A percentile compares a stretch with the other conserved stretches of the same genome.
Evolutionary conservation across 2,888 invertebrate genomes (phyloP).

Genomic region (Strigamia maritima): DNA sequence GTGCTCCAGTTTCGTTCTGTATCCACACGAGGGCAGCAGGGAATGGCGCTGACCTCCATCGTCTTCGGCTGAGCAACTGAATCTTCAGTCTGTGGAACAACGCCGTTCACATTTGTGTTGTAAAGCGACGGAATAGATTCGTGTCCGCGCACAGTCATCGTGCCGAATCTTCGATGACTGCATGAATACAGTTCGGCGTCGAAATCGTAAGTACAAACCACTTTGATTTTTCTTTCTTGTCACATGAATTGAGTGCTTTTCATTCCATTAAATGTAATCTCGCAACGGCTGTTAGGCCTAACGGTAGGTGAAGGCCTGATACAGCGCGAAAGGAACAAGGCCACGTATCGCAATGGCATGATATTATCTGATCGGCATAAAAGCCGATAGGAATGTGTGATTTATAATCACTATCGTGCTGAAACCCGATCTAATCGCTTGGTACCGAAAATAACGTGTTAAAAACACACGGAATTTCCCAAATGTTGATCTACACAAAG

Average conservation of each 20-base stretch:
- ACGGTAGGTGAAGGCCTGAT: constrained; percentile 15
- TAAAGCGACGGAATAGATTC: constrained; percentile 6
- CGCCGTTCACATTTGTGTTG: constrained; percentile 22
- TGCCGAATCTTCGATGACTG: background rate
- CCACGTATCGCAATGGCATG: constrained; percentile 23
- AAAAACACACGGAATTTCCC: background rate
- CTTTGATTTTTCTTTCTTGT: background rate
- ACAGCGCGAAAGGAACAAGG: constrained; percentile 17
- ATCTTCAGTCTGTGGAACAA: constrained; percentile 21
- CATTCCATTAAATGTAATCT: constrained; percentile 6
- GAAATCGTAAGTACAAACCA: constrained; percentile 8
- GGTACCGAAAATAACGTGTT: background rate
- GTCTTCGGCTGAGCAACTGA: background rate
- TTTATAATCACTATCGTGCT: background rate
- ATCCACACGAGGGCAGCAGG: constrained; percentile 24
- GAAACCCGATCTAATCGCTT: background rate
- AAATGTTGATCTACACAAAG: constrained; percentile 4
- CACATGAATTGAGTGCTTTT: constrained; percentile 21
- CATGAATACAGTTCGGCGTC: background rate
- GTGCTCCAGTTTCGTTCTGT: background rate
- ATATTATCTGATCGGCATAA: background rate
- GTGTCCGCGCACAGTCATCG: constrained; percentile 3
- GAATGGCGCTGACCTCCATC: constrained; percentile 24
- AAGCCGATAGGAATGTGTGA: background rate
- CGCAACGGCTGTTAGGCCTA: constrained; percentile 21